Conservation (phyloP, 2,888 invertebrate species). For the Stenchaetothrips biformis region DNA sequence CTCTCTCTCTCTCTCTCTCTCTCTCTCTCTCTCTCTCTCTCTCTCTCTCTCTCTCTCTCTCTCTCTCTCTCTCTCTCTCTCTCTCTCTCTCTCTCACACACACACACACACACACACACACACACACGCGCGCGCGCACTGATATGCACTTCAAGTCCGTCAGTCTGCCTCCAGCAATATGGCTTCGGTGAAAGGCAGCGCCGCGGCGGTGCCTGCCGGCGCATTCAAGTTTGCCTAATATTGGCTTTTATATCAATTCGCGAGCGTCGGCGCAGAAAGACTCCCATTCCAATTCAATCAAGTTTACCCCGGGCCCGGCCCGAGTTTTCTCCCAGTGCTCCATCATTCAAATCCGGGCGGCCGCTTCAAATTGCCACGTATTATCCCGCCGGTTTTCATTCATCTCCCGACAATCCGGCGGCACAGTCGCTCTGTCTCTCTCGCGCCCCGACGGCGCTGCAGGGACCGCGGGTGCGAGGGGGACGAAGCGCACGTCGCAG, state of each 20-base stretch:
- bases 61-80: no score
- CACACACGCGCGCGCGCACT: not conserved
- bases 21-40: no score
- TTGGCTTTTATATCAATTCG: conserved; percentile 23
- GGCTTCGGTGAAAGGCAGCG: not conserved
- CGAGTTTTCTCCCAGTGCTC: no score
- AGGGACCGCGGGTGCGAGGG: no score
- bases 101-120: not conserved
- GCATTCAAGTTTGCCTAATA: conserved; percentile 21
- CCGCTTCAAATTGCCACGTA: not conserved
- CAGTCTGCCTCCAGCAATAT: not conserved
- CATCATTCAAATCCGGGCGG: no score
- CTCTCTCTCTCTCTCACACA: no score
- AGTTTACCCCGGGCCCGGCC: not conserved
- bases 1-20: no score
- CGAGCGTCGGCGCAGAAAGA: conserved; percentile 4
- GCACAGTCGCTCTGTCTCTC: not conserved
- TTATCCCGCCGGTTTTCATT: not conserved
- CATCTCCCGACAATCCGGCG: not conserved
- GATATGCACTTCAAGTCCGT: no score
- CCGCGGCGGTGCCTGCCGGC: not conserved
- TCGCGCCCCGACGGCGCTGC: not conserved
- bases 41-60: no score
- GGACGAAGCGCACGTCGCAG: no score
- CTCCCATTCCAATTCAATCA: conserved; percentile 15